These are phyloP conservation scores for Sander vitreus DNA, from an alignment of 2,113 vertebrate species.

Conservation along the genomic window DNA sequence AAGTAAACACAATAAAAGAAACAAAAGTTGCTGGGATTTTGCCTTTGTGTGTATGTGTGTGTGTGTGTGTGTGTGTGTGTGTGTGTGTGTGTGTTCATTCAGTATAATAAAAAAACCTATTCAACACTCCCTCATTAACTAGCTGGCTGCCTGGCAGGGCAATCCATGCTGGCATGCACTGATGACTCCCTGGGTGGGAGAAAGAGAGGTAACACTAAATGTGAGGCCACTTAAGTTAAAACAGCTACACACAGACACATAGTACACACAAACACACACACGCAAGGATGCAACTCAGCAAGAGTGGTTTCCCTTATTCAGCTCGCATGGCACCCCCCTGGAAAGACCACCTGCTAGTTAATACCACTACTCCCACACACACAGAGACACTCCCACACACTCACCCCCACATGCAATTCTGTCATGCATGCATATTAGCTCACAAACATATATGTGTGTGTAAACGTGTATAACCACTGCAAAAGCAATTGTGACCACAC, in stretches of 20 bases:
- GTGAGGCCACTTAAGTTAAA: conserved; percentile 44
- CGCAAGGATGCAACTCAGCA: conserved; percentile 49
- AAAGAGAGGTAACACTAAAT: conserved; percentile 30
- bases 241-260: not conserved
- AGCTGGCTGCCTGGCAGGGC: conserved; percentile 31
- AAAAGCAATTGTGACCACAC: conserved; percentile 14
- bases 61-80: conserved; percentile 15
- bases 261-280: conserved; percentile 17
- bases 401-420: conserved; percentile 8
- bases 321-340: conserved; percentile 33
- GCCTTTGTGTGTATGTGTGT: not conserved
- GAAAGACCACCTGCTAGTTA: conserved; percentile 44
- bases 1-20: not conserved
- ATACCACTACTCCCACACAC: conserved; percentile 23
- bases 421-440: conserved; percentile 30
- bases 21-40: not conserved
- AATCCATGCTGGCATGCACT: conserved; percentile 22
- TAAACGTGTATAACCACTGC: conserved; percentile 21
- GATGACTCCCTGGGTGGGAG: conserved; percentile 45
- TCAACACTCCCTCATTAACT: conserved; percentile 44
- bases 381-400: not conserved
- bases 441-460: conserved; percentile 34
- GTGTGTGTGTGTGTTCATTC: conserved; percentile 1
- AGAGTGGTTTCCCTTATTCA: conserved; percentile 55
- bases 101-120: conserved; percentile 19